Evolutionary conservation across 2,888 invertebrate genomes (phyloP).

Genomic region (Eupithecia centaureata): DNA sequence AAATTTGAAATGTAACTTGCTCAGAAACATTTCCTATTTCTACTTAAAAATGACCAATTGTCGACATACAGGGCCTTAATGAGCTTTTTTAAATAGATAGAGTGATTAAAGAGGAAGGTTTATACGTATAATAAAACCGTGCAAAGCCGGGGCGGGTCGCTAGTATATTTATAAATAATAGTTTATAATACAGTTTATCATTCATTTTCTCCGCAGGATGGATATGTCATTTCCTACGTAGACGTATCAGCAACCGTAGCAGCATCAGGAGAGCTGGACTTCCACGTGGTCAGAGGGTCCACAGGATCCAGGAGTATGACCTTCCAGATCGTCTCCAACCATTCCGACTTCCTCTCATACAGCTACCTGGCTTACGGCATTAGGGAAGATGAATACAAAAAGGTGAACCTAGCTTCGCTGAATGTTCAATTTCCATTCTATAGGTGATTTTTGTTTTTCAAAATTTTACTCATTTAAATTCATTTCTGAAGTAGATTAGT

Average conservation of each 20-base stretch:
- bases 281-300: slow-evolving; percentile 62
- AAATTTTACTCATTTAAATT: not conserved
- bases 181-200: too few relatives aligned
- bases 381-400: slow-evolving; percentile 71
- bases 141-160: too few relatives aligned
- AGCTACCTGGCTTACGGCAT: slow-evolving; percentile 72
- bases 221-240: slow-evolving; percentile 71
- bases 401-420: slow-evolving; percentile 65
- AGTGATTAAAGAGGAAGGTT: too few relatives aligned
- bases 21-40: too few relatives aligned
- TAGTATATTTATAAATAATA: too few relatives aligned
- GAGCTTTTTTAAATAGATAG: too few relatives aligned
- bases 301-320: slow-evolving; percentile 65
- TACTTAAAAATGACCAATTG: too few relatives aligned
- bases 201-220: slow-evolving; percentile 60
- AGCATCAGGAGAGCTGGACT: slow-evolving; percentile 61
- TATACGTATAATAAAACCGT: too few relatives aligned
- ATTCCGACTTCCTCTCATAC: slow-evolving; percentile 71
- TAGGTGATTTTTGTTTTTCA: slow-evolving; percentile 53
- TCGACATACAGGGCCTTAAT: too few relatives aligned
- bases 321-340: slow-evolving; percentile 74
- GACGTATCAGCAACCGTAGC: slow-evolving; percentile 68
- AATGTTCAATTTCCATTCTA: slow-evolving; percentile 36
- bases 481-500: too few relatives aligned
- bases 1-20: too few relatives aligned